Evolutionary conservation across 1,140 invertebrate species (phyloP).

Genomic region (Plutomurus gul): DNA sequence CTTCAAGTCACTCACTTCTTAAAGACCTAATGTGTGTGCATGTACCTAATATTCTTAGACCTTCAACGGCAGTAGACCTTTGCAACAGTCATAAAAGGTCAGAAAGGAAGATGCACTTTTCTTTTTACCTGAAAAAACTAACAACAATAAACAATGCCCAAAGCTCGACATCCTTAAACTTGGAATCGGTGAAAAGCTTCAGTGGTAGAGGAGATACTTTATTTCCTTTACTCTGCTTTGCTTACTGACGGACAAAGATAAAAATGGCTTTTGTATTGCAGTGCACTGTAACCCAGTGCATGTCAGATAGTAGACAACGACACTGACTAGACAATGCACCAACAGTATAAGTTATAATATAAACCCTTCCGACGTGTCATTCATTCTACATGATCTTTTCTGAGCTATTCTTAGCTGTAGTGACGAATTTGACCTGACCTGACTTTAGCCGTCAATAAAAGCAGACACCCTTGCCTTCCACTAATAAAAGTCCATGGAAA

Average conservation of each 20-base stretch:
- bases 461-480: neutral
- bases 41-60: neutral
- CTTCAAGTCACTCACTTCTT: too few relatives aligned
- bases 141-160: constrained; percentile 11
- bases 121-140: constrained; percentile 27
- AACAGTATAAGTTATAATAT: neutral
- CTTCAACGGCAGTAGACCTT: neutral
- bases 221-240: neutral
- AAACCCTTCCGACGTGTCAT: neutral
- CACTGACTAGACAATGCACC: neutral
- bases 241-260: neutral
- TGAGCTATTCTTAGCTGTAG: neutral
- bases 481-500: neutral
- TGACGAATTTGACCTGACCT: neutral
- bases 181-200: neutral
- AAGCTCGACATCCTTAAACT: neutral
- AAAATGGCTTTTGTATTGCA: constrained; percentile 19
- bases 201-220: too few relatives aligned
- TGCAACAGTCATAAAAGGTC: neutral
- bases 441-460: neutral
- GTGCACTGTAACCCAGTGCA: neutral
- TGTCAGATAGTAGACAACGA: too few relatives aligned
- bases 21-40: too few relatives aligned
- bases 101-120: constrained; percentile 21
- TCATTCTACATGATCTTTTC: neutral